Conservation (phyloP, 2,113 vertebrate species). For the Sminthopsis crassicaudata region DNA sequence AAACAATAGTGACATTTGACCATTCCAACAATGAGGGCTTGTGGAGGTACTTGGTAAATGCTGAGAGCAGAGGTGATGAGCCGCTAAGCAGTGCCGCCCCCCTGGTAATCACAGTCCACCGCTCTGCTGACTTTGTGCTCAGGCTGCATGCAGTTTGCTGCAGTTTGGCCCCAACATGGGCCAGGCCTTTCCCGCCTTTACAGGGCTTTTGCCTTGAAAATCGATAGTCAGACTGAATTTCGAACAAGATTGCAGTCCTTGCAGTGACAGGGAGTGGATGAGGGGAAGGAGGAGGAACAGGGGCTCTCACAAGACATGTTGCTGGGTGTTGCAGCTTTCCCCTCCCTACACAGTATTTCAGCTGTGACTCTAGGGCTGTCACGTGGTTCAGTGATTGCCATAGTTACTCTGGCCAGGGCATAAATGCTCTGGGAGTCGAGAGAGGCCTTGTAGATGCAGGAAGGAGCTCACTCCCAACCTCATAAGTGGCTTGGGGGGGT, state of each 20-base stretch:
- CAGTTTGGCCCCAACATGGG: slow-evolving; percentile 57
- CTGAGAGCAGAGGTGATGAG: slow-evolving; percentile 12
- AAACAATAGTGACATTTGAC: slow-evolving; percentile 69
- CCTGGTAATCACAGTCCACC: slow-evolving; percentile 38
- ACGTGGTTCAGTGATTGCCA: slow-evolving; percentile 37
- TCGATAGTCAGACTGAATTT: background rate
- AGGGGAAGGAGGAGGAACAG: slow-evolving; percentile 6
- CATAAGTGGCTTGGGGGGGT: background rate
- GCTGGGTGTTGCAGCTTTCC: slow-evolving; percentile 49
- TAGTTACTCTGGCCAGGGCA: slow-evolving; percentile 42
- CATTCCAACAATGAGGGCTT: slow-evolving; percentile 28
- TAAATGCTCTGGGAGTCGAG: background rate
- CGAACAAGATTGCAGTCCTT: background rate
- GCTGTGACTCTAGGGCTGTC: slow-evolving; percentile 12
- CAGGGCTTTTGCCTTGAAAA: slow-evolving; percentile 50
- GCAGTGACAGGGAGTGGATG: background rate
- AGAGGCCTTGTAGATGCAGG: background rate
- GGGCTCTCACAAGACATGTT: background rate
- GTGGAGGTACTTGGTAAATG: background rate
- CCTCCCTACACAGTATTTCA: background rate
- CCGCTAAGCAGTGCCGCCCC: slow-evolving; percentile 38
- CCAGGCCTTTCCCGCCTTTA: slow-evolving; percentile 38
- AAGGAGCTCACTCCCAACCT: background rate
- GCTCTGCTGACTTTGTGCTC: slow-evolving; percentile 33
- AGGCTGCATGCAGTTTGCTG: slow-evolving; percentile 44